Evolutionary conservation across 2,113 vertebrate genomes (phyloP).

Genomic region (Henicopernis longicauda): DNA sequence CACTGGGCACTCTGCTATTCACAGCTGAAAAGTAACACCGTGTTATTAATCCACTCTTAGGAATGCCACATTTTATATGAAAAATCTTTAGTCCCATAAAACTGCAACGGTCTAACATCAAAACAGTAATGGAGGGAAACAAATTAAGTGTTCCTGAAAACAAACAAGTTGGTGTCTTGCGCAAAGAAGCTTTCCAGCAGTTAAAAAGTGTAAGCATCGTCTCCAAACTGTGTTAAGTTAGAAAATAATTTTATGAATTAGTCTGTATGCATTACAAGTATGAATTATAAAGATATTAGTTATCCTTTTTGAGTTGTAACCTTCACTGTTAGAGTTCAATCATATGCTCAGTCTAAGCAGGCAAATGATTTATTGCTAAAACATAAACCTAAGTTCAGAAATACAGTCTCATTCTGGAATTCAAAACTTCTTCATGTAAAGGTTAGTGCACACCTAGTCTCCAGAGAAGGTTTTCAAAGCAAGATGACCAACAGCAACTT

Average conservation of each 20-base stretch:
- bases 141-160: not conserved
- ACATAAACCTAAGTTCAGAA: not conserved
- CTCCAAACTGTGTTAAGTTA: not conserved
- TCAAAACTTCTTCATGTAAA: not conserved
- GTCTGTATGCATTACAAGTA: not conserved
- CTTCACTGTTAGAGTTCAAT: not conserved
- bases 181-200: not conserved
- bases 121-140: not conserved
- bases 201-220: not conserved
- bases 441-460: not conserved
- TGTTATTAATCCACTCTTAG: not conserved
- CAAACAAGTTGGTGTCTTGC: not conserved
- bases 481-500: not conserved
- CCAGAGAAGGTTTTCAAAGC: not conserved
- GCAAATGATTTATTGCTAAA: not conserved
- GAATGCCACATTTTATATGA: not conserved
- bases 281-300: not conserved
- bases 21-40: constrained; percentile 82
- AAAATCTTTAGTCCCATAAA: not conserved
- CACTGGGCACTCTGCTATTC: constrained; percentile 89
- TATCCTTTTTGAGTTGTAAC: not conserved
- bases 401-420: not conserved
- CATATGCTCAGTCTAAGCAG: not conserved
- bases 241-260: not conserved
- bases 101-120: not conserved